Evolutionary conservation across 2,888 invertebrate genomes (phyloP).

Genomic region (Heliothis peltigera): DNA sequence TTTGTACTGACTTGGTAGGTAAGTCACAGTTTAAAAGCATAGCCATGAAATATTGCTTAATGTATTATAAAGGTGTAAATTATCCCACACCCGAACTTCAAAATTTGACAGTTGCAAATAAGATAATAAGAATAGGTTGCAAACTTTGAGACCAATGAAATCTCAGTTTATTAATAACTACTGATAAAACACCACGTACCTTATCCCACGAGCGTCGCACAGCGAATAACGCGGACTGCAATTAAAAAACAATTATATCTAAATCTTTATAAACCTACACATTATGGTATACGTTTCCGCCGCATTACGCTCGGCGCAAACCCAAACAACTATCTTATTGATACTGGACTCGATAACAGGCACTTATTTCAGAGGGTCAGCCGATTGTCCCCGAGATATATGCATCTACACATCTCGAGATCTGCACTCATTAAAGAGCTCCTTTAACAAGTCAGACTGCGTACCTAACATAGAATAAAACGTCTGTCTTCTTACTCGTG

Average conservation of each 20-base stretch:
- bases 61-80: too few species aligned
- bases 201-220: conserved; percentile 19
- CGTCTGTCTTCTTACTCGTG: conserved; percentile 33
- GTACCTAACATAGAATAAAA: conserved; percentile 18
- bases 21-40: too few species aligned
- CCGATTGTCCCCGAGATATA: conserved; percentile 22
- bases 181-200: conserved; percentile 41
- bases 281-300: conserved; percentile 28
- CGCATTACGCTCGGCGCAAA: conserved; percentile 23
- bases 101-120: too few species aligned
- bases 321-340: conserved; percentile 42
- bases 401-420: conserved; percentile 32
- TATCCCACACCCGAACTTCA: too few species aligned
- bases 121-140: too few species aligned
- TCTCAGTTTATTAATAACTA: too few species aligned
- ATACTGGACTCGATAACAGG: conserved; percentile 44
- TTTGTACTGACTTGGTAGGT: too few species aligned
- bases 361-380: conserved; percentile 45
- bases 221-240: conserved; percentile 28
- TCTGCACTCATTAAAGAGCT: conserved; percentile 24
- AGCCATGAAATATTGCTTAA: too few species aligned
- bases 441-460: conserved; percentile 27
- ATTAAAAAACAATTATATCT: conserved; percentile 34
- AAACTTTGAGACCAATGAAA: too few species aligned
- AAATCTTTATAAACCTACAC: conserved; percentile 24